Conservation (phyloP, 1,140 invertebrate genomes). For the Odontomachus brunneus region DNA sequence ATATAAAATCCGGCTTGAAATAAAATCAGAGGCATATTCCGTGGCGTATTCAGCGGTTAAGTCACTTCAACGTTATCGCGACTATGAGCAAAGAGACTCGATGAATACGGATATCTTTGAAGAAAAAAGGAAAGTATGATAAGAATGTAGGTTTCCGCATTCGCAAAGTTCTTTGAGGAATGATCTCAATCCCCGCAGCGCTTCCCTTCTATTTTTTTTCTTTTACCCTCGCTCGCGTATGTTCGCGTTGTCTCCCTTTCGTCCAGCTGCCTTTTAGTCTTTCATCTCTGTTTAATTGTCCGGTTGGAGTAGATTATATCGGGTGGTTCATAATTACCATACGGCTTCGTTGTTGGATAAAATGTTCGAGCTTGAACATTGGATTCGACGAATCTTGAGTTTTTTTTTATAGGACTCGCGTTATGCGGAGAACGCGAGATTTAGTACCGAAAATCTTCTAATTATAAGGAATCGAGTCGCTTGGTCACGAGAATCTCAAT, state of each 20-base stretch:
- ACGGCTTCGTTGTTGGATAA: too few species aligned
- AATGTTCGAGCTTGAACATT: too few species aligned
- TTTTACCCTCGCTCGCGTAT: neutral
- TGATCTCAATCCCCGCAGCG: neutral
- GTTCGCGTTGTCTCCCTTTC: neutral
- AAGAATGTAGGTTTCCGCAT: slow-evolving; percentile 64
- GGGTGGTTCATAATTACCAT: neutral
- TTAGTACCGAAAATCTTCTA: neutral
- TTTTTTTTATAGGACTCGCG: neutral
- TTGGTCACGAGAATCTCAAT: slow-evolving; percentile 3
- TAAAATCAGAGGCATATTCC: too few species aligned
- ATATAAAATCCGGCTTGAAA: too few species aligned
- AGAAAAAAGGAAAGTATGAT: slow-evolving; percentile 43
- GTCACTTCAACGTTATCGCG: too few species aligned
- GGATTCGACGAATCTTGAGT: neutral
- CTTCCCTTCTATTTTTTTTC: neutral
- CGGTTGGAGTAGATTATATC: neutral
- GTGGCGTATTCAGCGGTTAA: too few species aligned
- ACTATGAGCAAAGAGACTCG: too few species aligned
- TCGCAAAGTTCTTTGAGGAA: slow-evolving; percentile 63
- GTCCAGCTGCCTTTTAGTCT: neutral
- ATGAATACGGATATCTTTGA: slow-evolving; percentile 53
- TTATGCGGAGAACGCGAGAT: neutral
- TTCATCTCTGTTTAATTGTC: neutral
- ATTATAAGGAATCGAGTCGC: neutral